phyloP scores from a whole-genome alignment of 2,113 vertebrate genomes.

The Zosterops lateralis region DNA sequence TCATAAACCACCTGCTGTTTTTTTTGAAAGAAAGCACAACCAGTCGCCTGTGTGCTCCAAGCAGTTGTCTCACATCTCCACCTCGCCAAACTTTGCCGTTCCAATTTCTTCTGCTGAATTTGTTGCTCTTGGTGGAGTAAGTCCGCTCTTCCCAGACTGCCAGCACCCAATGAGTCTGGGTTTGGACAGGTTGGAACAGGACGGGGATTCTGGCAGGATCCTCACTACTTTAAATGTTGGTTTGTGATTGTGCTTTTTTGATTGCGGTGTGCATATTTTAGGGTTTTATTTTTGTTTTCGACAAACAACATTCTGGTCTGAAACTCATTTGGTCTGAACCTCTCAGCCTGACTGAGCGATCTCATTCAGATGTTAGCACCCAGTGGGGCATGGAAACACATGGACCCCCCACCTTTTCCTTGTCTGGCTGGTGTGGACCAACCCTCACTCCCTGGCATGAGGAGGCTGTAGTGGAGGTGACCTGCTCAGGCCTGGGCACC shows the following conservation, averaged over 20 bases:
- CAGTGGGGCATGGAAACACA: accelerated
- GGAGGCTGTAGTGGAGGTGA: not conserved
- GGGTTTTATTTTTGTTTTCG: slow-evolving; percentile 40
- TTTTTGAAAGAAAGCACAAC: slow-evolving; percentile 48
- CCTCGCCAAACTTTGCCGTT: not conserved
- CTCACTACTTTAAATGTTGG: not conserved
- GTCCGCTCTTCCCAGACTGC: slow-evolving; percentile 4
- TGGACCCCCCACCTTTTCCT: not conserved
- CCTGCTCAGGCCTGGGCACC: not conserved
- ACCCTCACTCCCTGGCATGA: accelerated
- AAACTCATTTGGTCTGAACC: not conserved
- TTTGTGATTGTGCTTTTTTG: slow-evolving; percentile 37
- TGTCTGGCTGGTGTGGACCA: not conserved
- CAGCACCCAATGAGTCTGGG: not conserved
- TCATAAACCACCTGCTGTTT: slow-evolving; percentile 54
- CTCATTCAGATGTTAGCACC: not conserved
- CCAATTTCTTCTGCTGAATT: not conserved
- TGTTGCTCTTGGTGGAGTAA: slow-evolving; percentile 8
- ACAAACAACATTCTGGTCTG: slow-evolving; percentile 34
- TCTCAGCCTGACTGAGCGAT: not conserved
- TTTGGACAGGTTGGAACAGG: slow-evolving; percentile 44
- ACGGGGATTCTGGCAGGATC: slow-evolving; percentile 18
- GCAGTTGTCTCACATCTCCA: slow-evolving; percentile 51
- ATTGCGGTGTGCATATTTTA: slow-evolving; percentile 10
- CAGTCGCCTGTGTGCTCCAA: slow-evolving; percentile 2